A percentile compares a stretch with the other conserved stretches of the same genome.
Evolutionary conservation across 2,797 vertebrate genomes (phyloP).

Genomic region (Fistularia commersonii): DNA sequence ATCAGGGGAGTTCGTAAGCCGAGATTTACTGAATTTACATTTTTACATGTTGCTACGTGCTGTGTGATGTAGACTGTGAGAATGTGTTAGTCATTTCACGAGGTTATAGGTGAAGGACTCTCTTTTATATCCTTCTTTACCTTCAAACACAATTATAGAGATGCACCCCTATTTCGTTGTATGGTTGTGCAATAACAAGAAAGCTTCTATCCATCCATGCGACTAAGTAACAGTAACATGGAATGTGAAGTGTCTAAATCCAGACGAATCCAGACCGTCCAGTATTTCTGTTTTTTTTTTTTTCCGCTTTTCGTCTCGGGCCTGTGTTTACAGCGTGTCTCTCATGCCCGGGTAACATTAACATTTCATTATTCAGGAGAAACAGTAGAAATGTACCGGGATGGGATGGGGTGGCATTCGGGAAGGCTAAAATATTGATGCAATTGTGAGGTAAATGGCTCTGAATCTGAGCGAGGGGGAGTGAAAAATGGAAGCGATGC

Average conservation of each 20-base stretch:
- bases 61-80: too few species aligned
- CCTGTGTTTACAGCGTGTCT: conserved; percentile 42
- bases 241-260: background rate
- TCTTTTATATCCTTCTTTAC: too few species aligned
- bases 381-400: conserved; percentile 61
- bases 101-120: too few species aligned
- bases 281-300: conserved; percentile 16
- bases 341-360: conserved; percentile 54
- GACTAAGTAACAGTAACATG: too few species aligned
- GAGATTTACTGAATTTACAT: too few species aligned
- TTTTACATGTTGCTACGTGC: too few species aligned
- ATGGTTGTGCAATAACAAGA: too few species aligned
- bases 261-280: conserved; percentile 2
- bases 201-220: too few species aligned
- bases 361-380: conserved; percentile 63
- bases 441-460: conserved; percentile 59
- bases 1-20: too few species aligned
- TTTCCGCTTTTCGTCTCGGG: conserved; percentile 27
- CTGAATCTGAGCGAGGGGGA: conserved; percentile 51
- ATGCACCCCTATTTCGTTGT: too few species aligned
- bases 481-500: conserved; percentile 54
- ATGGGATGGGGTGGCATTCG: conserved; percentile 26
- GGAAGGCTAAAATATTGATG: conserved; percentile 69
- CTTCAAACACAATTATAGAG: too few species aligned
- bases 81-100: too few species aligned